Evolutionary conservation across 2,797 vertebrate genomes (phyloP), one percentile per base, ranked within the genome.

Genomic region (Smutsia gigantea): DNA sequence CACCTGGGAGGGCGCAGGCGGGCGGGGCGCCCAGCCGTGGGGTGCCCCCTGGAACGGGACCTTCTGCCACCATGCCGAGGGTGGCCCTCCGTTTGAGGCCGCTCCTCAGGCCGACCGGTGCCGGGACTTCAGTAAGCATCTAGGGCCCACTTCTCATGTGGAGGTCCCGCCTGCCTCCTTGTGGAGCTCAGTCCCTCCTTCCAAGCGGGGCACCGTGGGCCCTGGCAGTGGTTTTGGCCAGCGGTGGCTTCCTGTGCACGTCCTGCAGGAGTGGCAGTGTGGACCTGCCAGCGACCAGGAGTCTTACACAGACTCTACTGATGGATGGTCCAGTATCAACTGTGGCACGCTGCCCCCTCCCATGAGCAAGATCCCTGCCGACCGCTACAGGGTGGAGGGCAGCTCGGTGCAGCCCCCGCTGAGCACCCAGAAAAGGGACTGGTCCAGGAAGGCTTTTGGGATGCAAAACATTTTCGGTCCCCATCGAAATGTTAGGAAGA

Each of bases 311-410:
- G 99, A 99, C 97, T 99, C 99, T 75, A 99, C 99, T 0, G 99
- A 99, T 0, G 99, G 99, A 68, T 99, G 99, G 99, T 99, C 99
- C 0, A 99, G 99, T 1, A 98, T 99, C 9, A 99, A 99, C 98
- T 99, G 99, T 79, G 99, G 99, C 96, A 99, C 99, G 7, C 99
- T 99, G 95, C 99, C 99, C 6, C 99, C 99, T 0, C 99, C 99
- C 57, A 99, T 99, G 99, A 99, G 61, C 97, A 99, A 99, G 98
- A 99, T 99, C 93, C 99, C 99, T 0, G 99, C 99, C 0, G 99
- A 99, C 98, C 99, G 99, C 94, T 99, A 99, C 98, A 98, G 99
- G 92, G 99, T 99, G 0, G 99, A 99, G 69, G 98, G 99, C 93
- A 98, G 98, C 97, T 98, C 99, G 94, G 97, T 98, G 25, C 98